These are phyloP conservation scores for Sphenopsis melanotis DNA, from an alignment of 2,797 vertebrate genomes.

Conservation along the genomic window DNA sequence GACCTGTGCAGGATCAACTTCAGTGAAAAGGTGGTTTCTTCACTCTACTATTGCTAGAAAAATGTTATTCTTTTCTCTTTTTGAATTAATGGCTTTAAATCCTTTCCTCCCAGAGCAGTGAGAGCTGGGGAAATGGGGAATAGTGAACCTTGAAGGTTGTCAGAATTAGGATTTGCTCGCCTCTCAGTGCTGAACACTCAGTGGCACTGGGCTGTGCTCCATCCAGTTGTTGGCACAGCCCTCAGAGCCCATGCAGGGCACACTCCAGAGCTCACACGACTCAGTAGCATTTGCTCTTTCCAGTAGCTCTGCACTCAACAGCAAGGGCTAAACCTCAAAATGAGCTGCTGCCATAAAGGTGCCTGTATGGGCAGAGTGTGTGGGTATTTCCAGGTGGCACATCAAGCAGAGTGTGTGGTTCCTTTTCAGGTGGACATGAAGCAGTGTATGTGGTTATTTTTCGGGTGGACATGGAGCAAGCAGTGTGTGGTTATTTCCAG, in stretches of 20 bases:
- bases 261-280: neutral
- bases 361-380: neutral
- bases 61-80: neutral
- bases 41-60: neutral
- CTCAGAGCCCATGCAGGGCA: neutral
- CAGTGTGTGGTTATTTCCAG: neutral
- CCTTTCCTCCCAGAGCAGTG: neutral
- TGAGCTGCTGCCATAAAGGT: neutral
- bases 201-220: neutral
- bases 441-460: accelerated
- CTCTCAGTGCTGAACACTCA: neutral
- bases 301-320: neutral
- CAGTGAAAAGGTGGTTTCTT: neutral
- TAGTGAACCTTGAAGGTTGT: accelerated
- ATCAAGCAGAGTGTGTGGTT: no score
- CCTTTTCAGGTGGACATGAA: no score
- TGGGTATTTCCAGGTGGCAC: neutral
- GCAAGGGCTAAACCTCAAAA: neutral
- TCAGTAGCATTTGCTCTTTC: neutral
- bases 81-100: neutral
- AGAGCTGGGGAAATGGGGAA: neutral
- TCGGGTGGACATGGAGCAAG: neutral
- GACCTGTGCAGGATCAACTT: neutral
- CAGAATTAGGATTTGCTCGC: neutral
- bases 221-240: neutral